Evolutionary conservation across 2,797 vertebrate species (phyloP), one percentile per base, ranked within the genome.

Genomic region (Apodemus agrarius): DNA sequence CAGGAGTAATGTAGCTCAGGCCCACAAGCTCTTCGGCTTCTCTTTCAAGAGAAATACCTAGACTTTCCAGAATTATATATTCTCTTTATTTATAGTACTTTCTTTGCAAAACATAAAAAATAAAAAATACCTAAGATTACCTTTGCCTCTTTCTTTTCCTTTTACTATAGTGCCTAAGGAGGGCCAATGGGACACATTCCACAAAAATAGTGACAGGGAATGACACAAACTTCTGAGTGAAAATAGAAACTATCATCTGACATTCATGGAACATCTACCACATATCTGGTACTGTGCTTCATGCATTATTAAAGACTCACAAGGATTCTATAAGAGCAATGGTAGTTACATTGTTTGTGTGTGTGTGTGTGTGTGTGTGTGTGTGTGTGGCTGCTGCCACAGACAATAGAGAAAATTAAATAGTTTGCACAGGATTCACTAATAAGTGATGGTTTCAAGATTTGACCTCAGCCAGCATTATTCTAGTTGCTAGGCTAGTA

Each of bases 31-130:
- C 74, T 26, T 43, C 34, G 84, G 34, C 8, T 54, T 29, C 24
- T 61, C 31, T 43, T 91, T 69, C 79, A 85, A 37, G 11, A 93
- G 37, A 22, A 40, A 89, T 26, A 43, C 17, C 4, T 13, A 84
- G 72, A 63, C 4, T 57, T 8, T 61, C 40, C 31, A 19, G 59
- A 69, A 52, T 31, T 52, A 57, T 40, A 54, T 12, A 40, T n/a
- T n/a, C 75, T 75, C 10, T 79, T 90, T 46, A 93, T 29, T 75
- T 94, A 84, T 29, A 83, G 13, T 86, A 82, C 13, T 79, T 87
- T 94, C 63, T 76, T 89, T 85, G 63, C 49, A 37, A 72, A 72
- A 21, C 19, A 21, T 57, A 40, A 29, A 29, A 40, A 49, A 46
- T 75, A 90, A 81, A 75, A 37, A 24, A 29, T n/a, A 24, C 46